Base-by-base conservation (phyloP, 2,888 invertebrate species). In the Hirtodrosophila confusa region DNA sequence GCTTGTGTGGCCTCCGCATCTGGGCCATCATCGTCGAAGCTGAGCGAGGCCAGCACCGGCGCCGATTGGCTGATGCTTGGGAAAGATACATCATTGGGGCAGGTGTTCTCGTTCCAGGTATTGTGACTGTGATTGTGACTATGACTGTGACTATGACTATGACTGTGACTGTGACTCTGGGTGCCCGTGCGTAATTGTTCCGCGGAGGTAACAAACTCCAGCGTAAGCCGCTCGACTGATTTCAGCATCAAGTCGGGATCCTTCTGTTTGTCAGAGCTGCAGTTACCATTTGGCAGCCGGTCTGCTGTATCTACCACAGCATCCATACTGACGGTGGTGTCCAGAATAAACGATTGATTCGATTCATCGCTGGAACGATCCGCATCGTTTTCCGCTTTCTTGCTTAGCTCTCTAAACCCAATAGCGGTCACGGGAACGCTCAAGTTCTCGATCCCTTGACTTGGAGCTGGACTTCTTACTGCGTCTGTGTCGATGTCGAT, bases 81-180 rank as follows among this genome's bases (percentile, higher is more conserved):
- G 90, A 96, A 96, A 0, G 96, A 95, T 33, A 95, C 93, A 88
- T 96, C 96, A 89, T 96, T 95, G 0, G 95, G 95, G 51, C 94
- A 94, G 0, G 95, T 94, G 89, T 96, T 95, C 56, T 96, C 96
- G 85, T 95, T 96, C 96, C 96, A 96, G 0, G 96, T 96, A 88
- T 95, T 95, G 69, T 90, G 71, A 33, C 40, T 68, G 23, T 54
- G 41, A 11, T 49, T 49, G 6, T 48, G 51, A 36, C 62, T 72
- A 3, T 53, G 58, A 23, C 48, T 55, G 3, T 66, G 50, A 56
- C 56, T 75, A 17, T 17, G 17, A 17, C 17, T 17, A 2, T 17
- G 17, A 17, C 17, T 17, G 17, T 67, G 35, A 17, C 37, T 63
- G 24, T 67, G 88, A 84, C 39, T 80, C 44, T 60, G 54, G 50